Evolutionary conservation across 2,797 vertebrate species (phyloP).

Genomic region (Pipistrellus kuhlii): DNA sequence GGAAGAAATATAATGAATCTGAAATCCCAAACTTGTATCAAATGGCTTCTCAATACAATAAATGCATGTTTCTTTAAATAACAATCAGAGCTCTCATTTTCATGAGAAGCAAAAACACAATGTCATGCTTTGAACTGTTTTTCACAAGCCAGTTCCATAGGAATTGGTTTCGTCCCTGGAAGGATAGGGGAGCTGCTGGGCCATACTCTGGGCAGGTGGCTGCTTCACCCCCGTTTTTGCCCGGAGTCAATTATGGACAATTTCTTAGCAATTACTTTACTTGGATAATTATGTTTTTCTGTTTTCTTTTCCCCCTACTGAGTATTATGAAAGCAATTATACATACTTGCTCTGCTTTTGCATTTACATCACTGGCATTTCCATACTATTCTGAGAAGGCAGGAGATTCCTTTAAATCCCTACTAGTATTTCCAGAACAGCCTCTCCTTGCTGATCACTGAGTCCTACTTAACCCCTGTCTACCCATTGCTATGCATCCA

Average conservation of each 20-base stretch:
- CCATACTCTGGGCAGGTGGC: accelerated
- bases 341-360: background rate
- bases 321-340: background rate
- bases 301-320: background rate
- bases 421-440: accelerated
- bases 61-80: conserved; percentile 52
- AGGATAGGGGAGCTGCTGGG: background rate
- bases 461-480: accelerated
- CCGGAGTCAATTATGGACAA: accelerated
- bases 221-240: accelerated
- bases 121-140: background rate
- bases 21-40: conserved; percentile 54
- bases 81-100: background rate
- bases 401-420: too few relatives aligned
- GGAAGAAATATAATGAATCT: conserved; percentile 58
- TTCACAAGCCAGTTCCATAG: background rate
- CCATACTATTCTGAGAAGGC: background rate
- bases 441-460: accelerated
- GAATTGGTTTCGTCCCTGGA: background rate
- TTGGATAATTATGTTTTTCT: background rate
- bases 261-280: background rate
- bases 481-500: accelerated
- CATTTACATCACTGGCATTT: too few relatives aligned
- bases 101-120: background rate
- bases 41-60: conserved; percentile 70